A percentile compares a stretch with the other conserved stretches of the same genome.
phyloP scores from a whole-genome alignment of 2,888 invertebrate genomes.

The Platynereis dumerilii region DNA sequence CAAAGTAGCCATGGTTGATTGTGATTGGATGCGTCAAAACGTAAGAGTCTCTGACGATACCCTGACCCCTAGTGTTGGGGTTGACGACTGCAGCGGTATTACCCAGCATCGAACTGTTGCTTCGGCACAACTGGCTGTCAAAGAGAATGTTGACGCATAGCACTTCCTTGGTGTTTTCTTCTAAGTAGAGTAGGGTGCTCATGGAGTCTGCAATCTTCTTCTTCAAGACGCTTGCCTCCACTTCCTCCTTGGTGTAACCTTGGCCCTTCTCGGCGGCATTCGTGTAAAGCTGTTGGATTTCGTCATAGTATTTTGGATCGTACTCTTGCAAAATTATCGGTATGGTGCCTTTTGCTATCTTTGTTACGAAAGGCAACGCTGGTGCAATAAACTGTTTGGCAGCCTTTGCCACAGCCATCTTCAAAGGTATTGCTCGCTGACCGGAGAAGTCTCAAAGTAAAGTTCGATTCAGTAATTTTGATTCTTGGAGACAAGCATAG shows the following conservation, averaged over 20 bases:
- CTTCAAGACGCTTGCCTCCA: neutral
- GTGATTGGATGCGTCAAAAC: neutral
- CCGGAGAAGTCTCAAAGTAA: too few relatives aligned
- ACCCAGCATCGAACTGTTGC: neutral
- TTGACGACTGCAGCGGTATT: neutral
- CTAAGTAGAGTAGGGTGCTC: neutral
- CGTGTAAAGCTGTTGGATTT: neutral
- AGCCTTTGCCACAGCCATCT: too few relatives aligned
- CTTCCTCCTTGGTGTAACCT: constrained; percentile 1
- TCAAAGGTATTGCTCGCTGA: too few relatives aligned
- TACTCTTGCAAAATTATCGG: too few relatives aligned
- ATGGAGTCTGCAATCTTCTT: neutral
- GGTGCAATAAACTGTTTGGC: too few relatives aligned
- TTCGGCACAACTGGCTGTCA: neutral
- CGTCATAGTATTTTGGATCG: neutral
- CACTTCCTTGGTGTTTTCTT: neutral
- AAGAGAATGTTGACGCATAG: neutral
- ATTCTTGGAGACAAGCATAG: too few relatives aligned
- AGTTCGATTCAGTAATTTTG: too few relatives aligned
- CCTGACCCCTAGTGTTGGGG: neutral
- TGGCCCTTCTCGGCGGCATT: constrained; percentile 2
- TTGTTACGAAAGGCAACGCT: too few relatives aligned
- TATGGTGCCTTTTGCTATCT: too few relatives aligned
- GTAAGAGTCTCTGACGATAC: neutral
- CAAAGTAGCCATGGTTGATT: neutral